These are phyloP conservation scores for Nemapogon koenigi DNA, from an alignment of 2,888 invertebrate genomes.

Conservation along the genomic window DNA sequence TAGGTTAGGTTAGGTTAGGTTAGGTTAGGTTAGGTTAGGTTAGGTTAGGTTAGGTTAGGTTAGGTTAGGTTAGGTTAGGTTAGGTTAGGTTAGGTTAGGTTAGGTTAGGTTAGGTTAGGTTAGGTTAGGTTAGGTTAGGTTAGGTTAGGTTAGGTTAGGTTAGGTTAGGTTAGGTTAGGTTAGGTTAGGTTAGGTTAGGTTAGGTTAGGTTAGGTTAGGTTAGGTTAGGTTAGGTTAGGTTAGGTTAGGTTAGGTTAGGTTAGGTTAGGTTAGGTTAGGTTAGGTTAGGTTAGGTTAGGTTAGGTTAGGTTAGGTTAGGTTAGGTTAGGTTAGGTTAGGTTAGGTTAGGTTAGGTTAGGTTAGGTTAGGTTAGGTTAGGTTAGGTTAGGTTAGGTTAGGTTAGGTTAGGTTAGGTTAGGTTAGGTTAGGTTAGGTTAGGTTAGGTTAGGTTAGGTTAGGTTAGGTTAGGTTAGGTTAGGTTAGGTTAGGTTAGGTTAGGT, in stretches of 20 bases:
- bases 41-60: slow-evolving; percentile 8
- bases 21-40: slow-evolving; percentile 8
- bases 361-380: background rate
- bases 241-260: background rate
- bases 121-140: background rate
- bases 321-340: background rate
- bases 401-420: background rate
- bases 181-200: background rate
- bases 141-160: background rate
- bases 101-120: slow-evolving; percentile 6
- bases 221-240: background rate
- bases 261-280: background rate
- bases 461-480: background rate
- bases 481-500: slow-evolving; percentile 2
- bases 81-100: slow-evolving; percentile 8
- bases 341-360: background rate
- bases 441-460: too few species aligned
- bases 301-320: background rate
- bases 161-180: background rate
- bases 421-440: too few species aligned
- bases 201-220: background rate
- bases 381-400: background rate
- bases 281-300: background rate
- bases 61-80: slow-evolving; percentile 8
- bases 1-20: slow-evolving; percentile 8